A percentile compares a stretch with the other conserved stretches of the same genome.
phyloP scores from a whole-genome alignment of 2,113 vertebrate genomes.

The Theristicus caerulescens region DNA sequence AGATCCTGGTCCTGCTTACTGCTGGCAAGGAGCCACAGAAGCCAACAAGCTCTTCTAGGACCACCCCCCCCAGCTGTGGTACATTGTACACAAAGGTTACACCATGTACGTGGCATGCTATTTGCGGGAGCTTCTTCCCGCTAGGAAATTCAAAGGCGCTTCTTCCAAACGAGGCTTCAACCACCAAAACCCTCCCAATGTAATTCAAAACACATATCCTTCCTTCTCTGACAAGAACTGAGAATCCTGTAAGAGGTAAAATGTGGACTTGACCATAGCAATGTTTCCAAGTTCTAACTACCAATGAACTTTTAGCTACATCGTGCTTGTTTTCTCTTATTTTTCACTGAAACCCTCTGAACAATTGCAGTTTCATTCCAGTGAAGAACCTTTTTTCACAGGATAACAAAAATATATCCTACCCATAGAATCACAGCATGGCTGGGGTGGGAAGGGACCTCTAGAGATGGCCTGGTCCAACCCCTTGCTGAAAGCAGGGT shows the following conservation, averaged over 20 bases:
- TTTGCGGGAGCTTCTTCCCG: neutral
- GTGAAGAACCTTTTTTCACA: neutral
- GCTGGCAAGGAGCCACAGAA: neutral
- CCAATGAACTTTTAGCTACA: neutral
- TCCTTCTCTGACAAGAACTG: neutral
- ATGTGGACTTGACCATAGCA: fast-evolving
- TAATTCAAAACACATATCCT: neutral
- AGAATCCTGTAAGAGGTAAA: neutral
- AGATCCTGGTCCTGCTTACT: neutral
- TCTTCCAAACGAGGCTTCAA: neutral
- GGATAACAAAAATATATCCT: neutral
- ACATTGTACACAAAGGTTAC: neutral
- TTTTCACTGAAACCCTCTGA: neutral
- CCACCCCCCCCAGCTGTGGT: neutral
- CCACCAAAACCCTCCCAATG: neutral
- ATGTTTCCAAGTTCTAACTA: neutral
- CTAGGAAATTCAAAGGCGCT: neutral
- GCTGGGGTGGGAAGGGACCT: neutral
- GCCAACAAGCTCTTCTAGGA: neutral
- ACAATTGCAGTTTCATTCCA: neutral
- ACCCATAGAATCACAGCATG: neutral
- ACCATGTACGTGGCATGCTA: fast-evolving
- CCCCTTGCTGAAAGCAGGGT: neutral
- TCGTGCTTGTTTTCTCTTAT: neutral
- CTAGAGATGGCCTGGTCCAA: neutral